Base-by-base conservation (phyloP, 1,140 invertebrate species). In the Drosophila sp. region DNA sequence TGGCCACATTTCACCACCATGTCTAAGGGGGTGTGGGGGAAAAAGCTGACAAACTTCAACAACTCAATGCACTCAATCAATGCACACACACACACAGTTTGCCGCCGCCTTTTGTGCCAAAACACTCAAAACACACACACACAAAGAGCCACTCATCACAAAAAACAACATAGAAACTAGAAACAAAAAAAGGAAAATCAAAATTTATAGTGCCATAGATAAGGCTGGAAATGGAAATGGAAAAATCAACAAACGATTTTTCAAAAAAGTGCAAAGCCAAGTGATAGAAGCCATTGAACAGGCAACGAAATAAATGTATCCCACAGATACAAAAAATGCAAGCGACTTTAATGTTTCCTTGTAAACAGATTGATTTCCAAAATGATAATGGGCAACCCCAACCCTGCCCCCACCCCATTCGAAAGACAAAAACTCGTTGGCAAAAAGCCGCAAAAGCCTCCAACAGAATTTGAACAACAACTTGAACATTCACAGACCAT, bases 31-130 rank as follows among this genome's bases (percentile, higher is more conserved):
- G 4, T 0, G 2, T n/a, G 11, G 29, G 30, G 54, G 5, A 25
- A n/a, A 32, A 50, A 55, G 41, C 38, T 67, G 60, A 50, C 79
- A 79, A 77, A 76, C 80, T 89, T 89, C 84, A 89, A 87, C 84
- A 89, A 89, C 80, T 87, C 83, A 87, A 87, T 87, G 83, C 84
- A 87, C 83, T 89, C 83, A 87, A 87, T 87, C 83, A 87, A 84
- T 87, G 84, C 80, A 80, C 76, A 79, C 83, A 79, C 66, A 17
- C 17, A 17, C 17, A 17, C 17, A 10, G 11, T 60, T 63, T 71
- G 68, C 61, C 55, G 72, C 57, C 76, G 76, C 79, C 82, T 87
- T 86, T 87, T 87, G 79, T 87, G 76, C 47, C 83, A 74, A 79
- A 86, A 83, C 82, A 86, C 82, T 87, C 79, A 69, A 69, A 76